Conservation (phyloP, 2,888 invertebrate species). For the Dryocosmus kuriphilus region DNA sequence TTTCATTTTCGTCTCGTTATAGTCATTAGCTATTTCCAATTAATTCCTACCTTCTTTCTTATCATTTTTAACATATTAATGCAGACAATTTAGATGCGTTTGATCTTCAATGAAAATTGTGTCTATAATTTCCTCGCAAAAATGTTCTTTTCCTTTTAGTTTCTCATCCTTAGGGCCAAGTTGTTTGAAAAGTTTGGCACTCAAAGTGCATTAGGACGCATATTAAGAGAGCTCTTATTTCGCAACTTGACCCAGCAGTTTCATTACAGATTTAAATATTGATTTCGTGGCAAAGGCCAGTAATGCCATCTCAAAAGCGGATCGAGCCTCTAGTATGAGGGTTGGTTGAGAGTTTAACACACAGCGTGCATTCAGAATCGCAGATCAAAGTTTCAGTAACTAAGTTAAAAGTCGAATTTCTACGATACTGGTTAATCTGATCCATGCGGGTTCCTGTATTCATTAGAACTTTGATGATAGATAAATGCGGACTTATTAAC, state of each 20-base stretch:
- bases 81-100: not conserved
- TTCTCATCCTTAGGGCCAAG: not conserved
- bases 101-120: not conserved
- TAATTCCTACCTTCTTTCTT: not conserved
- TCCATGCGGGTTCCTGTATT: not conserved
- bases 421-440: not conserved
- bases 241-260: constrained; percentile 54
- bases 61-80: not conserved
- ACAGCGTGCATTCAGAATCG: constrained; percentile 49
- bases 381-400: constrained; percentile 47
- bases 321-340: constrained; percentile 36
- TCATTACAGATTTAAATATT: constrained; percentile 74
- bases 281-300: constrained; percentile 61
- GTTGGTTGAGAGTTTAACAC: constrained; percentile 48
- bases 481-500: not conserved
- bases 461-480: not conserved
- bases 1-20: constrained; percentile 50
- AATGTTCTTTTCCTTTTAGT: not conserved
- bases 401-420: not conserved
- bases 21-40: constrained; percentile 42
- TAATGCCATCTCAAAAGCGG: constrained; percentile 52
- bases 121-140: not conserved
- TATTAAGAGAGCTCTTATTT: constrained; percentile 49
- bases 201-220: constrained; percentile 47
- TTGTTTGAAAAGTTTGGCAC: constrained; percentile 23